Conservation (phyloP, 2,888 invertebrate species). For the Chloroclystis v-ata region DNA sequence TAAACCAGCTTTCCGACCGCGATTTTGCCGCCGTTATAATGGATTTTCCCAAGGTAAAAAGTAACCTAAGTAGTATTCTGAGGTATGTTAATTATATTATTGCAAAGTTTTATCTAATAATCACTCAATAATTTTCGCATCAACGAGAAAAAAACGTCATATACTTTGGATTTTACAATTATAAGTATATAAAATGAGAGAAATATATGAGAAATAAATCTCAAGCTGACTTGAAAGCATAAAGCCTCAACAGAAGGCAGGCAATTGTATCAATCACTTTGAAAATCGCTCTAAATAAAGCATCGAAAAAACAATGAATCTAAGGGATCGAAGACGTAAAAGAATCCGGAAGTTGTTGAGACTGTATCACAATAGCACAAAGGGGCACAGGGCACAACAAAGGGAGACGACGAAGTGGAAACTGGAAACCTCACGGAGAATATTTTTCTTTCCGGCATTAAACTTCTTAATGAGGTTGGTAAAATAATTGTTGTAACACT, state of each 20-base stretch:
- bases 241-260: constrained; percentile 22
- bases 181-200: too few species aligned
- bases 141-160: too few species aligned
- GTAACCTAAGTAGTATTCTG: too few species aligned
- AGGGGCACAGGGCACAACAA: constrained; percentile 39
- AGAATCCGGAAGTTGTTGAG: constrained; percentile 45
- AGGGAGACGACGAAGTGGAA: constrained; percentile 42
- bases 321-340: constrained; percentile 48
- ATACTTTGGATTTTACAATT: too few species aligned
- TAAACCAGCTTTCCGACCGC: too few species aligned
- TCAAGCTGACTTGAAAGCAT: constrained; percentile 20
- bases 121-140: too few species aligned
- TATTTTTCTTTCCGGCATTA: constrained; percentile 62
- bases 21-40: too few species aligned
- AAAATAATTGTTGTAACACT: constrained; percentile 75
- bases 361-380: constrained; percentile 53
- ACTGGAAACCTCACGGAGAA: constrained; percentile 50
- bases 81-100: too few species aligned
- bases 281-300: constrained; percentile 43
- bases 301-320: constrained; percentile 45
- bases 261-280: constrained; percentile 49
- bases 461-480: constrained; percentile 71
- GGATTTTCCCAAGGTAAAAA: too few species aligned
- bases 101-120: too few species aligned
- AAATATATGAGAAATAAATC: constrained; percentile 20